Conservation (phyloP, 2,888 invertebrate species). For the Gandaritis pyraliata region DNA sequence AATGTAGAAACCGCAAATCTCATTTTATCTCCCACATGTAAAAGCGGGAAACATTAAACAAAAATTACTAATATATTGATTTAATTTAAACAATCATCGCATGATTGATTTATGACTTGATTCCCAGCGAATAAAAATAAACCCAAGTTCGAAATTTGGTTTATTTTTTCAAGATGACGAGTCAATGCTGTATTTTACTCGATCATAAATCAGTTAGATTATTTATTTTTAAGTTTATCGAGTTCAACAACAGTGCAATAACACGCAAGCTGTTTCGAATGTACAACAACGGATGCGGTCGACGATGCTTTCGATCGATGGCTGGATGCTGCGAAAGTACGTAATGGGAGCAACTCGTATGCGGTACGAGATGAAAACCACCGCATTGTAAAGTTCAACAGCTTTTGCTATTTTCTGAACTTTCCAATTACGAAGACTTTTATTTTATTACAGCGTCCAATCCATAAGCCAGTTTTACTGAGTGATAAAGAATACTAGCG, state of each 20-base stretch:
- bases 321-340: slow-evolving; percentile 38
- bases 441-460: slow-evolving; percentile 1
- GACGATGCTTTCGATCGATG: slow-evolving; percentile 36
- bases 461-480: not conserved
- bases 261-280: slow-evolving; percentile 30
- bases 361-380: slow-evolving; percentile 33
- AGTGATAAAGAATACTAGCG: not conserved
- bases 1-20: too few relatives aligned
- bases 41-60: too few relatives aligned
- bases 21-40: too few relatives aligned
- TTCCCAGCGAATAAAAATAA: slow-evolving; percentile 6
- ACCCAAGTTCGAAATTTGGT: not conserved
- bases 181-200: slow-evolving; percentile 12
- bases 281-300: slow-evolving; percentile 42
- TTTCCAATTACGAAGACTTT: slow-evolving; percentile 4
- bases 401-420: slow-evolving; percentile 16
- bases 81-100: too few relatives aligned
- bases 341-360: slow-evolving; percentile 31
- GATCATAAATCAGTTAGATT: slow-evolving; percentile 19
- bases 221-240: slow-evolving; percentile 35
- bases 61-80: too few relatives aligned
- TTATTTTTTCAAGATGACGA: slow-evolving; percentile 10
- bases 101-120: not conserved
- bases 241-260: slow-evolving; percentile 29
- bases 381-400: slow-evolving; percentile 26